Conservation (phyloP, 2,113 vertebrate species). For the Nematolebias whitei region DNA sequence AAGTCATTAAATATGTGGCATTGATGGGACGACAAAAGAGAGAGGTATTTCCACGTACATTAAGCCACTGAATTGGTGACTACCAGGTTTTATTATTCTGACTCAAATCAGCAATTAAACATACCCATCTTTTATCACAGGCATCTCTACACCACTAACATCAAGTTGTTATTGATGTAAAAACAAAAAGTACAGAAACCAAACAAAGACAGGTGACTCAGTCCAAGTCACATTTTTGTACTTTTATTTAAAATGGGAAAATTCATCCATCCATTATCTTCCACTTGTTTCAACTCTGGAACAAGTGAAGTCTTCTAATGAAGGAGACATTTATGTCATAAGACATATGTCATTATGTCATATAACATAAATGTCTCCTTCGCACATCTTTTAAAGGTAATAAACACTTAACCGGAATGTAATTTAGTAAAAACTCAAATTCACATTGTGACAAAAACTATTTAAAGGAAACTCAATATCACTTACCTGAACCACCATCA, state of each 20-base stretch:
- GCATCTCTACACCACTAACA: not conserved
- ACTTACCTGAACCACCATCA: slow-evolving; percentile 90
- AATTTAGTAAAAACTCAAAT: not conserved
- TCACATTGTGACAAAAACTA: not conserved
- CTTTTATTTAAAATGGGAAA: too few relatives aligned
- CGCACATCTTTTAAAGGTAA: too few relatives aligned
- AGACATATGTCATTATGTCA: too few relatives aligned
- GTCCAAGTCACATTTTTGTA: too few relatives aligned
- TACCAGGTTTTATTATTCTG: not conserved
- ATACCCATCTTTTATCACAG: not conserved
- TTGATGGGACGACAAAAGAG: slow-evolving; percentile 22
- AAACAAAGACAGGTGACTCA: not conserved
- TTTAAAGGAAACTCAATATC: not conserved
- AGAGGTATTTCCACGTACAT: slow-evolving; percentile 2
- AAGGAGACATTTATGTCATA: too few relatives aligned
- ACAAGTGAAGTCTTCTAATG: too few relatives aligned
- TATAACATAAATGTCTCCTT: too few relatives aligned
- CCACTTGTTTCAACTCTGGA: too few relatives aligned
- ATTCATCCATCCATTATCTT: too few relatives aligned
- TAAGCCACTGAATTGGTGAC: not conserved
- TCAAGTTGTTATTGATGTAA: not conserved
- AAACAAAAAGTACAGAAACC: not conserved
- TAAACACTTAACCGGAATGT: too few relatives aligned
- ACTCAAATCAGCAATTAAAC: slow-evolving; percentile 8
- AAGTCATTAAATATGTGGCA: slow-evolving; percentile 75